Evolutionary conservation across 2,113 vertebrate genomes (phyloP).

Genomic region (Sebastes schlegelii): DNA sequence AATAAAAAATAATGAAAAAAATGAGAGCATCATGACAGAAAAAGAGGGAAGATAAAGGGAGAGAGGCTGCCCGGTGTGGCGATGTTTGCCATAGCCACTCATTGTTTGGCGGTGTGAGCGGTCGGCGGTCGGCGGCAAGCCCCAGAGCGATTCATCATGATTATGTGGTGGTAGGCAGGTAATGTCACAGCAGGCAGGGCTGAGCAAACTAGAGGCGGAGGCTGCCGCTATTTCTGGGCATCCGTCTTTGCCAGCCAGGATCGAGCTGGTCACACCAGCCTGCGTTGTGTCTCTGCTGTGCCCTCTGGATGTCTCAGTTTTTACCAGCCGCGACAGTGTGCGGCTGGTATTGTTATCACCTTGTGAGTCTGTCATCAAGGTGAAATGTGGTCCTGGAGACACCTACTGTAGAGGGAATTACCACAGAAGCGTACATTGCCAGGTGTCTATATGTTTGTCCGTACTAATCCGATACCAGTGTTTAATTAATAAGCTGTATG

Average conservation of each 20-base stretch:
- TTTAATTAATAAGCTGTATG: too few relatives aligned
- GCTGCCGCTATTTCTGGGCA: conserved; percentile 71
- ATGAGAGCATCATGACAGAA: conserved; percentile 27
- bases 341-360: background rate
- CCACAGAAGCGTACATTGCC: too few relatives aligned
- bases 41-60: conserved; percentile 50
- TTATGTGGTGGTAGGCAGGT: conserved; percentile 82
- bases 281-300: conserved; percentile 32
- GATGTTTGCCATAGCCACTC: conserved; percentile 71
- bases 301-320: conserved; percentile 14
- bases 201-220: conserved; percentile 55
- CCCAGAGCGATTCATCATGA: conserved; percentile 81
- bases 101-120: conserved; percentile 56
- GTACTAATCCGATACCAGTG: too few relatives aligned
- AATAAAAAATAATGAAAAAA: conserved; percentile 37
- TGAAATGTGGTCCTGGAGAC: background rate
- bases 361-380: background rate
- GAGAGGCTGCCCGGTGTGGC: conserved; percentile 25
- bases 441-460: background rate
- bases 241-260: conserved; percentile 61
- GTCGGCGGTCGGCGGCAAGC: conserved; percentile 49
- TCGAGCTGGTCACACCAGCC: conserved; percentile 39
- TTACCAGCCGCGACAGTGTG: background rate
- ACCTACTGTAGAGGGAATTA: background rate
- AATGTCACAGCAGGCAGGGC: conserved; percentile 78